A percentile compares a stretch with the other conserved stretches of the same genome.
Conservation (phyloP, 1,140 invertebrate species). For the Eriosoma lanigerum region DNA sequence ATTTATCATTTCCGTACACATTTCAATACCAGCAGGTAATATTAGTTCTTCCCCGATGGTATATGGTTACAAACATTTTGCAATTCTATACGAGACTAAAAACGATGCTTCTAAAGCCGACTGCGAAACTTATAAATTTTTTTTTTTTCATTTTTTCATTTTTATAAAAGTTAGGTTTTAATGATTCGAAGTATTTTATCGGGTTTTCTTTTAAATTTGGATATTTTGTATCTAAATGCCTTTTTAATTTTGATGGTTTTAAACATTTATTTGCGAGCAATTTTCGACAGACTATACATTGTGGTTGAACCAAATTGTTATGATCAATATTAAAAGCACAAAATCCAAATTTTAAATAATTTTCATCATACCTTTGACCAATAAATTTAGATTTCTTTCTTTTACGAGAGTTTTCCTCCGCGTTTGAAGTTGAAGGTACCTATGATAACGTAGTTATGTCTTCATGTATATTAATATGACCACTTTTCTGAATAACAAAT, state of each 20-base stretch:
- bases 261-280: neutral
- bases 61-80: constrained; percentile 52
- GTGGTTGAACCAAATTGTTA: neutral
- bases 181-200: neutral
- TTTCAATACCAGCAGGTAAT: constrained; percentile 33
- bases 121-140: constrained; percentile 21
- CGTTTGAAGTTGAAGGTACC: neutral
- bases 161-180: constrained; percentile 9
- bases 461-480: constrained; percentile 20
- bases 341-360: constrained; percentile 32
- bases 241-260: constrained; percentile 27
- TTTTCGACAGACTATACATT: neutral
- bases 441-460: neutral
- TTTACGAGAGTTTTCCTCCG: neutral
- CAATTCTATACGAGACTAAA: constrained; percentile 55
- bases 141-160: constrained; percentile 13
- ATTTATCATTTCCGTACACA: neutral
- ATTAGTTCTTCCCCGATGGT: constrained; percentile 54
- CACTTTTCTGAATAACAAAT: constrained; percentile 9
- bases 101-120: constrained; percentile 13
- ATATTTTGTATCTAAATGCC: constrained; percentile 30
- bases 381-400: neutral
- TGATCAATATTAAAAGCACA: neutral
- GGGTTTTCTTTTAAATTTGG: constrained; percentile 27
- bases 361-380: constrained; percentile 33